phyloP scores from a whole-genome alignment of 1,140 invertebrate genomes.

The Rhagoletis zephyria region DNA sequence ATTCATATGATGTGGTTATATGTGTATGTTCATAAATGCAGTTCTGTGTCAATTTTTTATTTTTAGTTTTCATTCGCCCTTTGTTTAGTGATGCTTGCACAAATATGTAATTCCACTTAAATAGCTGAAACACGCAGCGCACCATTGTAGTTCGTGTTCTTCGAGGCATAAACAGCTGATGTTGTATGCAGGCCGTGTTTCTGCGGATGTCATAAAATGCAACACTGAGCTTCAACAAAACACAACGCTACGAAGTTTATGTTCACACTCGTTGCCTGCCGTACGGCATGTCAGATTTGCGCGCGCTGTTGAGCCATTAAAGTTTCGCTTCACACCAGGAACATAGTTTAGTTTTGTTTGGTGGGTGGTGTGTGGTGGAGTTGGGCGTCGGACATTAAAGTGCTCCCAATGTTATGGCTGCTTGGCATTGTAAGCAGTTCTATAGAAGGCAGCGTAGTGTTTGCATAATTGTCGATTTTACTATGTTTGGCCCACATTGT shows the following conservation, averaged over 20 bases:
- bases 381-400: background rate
- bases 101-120: background rate
- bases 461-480: background rate
- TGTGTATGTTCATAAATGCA: background rate
- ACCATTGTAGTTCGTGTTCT: background rate
- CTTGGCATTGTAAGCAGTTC: background rate
- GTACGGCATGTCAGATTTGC: background rate
- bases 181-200: background rate
- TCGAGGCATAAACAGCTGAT: slow-evolving; percentile 21
- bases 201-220: slow-evolving; percentile 28
- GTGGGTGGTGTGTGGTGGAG: background rate
- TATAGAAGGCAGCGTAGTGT: background rate
- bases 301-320: background rate
- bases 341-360: background rate
- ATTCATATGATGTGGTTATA: background rate
- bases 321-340: background rate
- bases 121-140: background rate
- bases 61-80: background rate
- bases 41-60: no score
- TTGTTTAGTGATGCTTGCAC: background rate
- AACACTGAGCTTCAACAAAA: slow-evolving; percentile 1
- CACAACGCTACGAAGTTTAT: background rate
- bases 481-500: background rate
- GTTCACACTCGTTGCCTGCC: background rate
- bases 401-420: background rate